Base-by-base conservation (phyloP, 2,888 invertebrate genomes). In the Uloborus plumipes region DNA sequence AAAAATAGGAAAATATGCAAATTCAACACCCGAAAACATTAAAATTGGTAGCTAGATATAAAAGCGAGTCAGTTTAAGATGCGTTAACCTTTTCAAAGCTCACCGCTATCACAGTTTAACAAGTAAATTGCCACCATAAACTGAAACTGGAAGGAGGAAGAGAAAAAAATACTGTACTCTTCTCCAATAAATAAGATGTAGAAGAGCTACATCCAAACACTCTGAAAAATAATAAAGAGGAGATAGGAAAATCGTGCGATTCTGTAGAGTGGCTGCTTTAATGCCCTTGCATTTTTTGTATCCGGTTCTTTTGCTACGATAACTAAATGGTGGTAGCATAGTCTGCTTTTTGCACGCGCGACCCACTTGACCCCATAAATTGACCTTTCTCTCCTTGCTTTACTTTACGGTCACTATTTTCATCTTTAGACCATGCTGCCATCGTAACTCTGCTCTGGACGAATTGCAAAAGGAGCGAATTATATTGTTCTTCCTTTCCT, bases 111-210 rank as follows among this genome's bases (percentile, higher is more conserved):
- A 15, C 50, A 39, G 16, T 66, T 50, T 66, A 66, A 66, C 66
- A 66, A 66, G 66, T 49, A 66, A 66, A 66, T 66, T 66, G 22
- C 66, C 50, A 50, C 66, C 47, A 49, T 18, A 49, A 66, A 66
- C 22, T 50, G 11, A 6, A 22, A 39, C 6, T 18, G 47, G 18
- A 13, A 66, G 26, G 49, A 6, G 18, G 9, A 18, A 22, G 20
- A 11, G 49, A 65, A 65, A 65, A 20, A 11, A 14, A 31, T 16
- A 22, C 0, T 47, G 22, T 22, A 26, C 20, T 18, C 39, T 66
- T 66, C 51, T 51, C 66, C 66, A 66, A 66, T 66, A 66, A 66
- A 66, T 66, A 66, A 66, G 66, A 66, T 20, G 66, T 66, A 50
- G 47, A 47, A 51, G 15, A 66, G 50, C 18, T 7, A 26, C 16